Percentiles rank a stretch among this genome's conserved stretches.
phyloP scores from a whole-genome alignment of 2,888 invertebrate species.

The Macrosiphum euphorbiae region DNA sequence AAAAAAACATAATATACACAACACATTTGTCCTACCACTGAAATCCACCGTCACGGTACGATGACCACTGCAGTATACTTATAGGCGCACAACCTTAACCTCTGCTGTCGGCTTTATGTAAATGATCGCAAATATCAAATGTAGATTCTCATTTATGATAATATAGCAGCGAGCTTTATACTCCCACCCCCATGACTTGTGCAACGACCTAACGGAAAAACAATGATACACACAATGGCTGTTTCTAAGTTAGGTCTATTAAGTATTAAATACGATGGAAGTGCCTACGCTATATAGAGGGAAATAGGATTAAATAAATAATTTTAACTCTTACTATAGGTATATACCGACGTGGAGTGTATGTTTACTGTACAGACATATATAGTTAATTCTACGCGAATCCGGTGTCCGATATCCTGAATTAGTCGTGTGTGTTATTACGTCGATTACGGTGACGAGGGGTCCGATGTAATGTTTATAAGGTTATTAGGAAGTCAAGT shows the following conservation, averaged over 20 bases:
- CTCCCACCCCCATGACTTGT: background rate
- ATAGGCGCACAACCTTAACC: constrained; percentile 36
- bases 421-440: background rate
- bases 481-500: background rate
- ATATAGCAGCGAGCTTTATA: background rate
- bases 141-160: background rate
- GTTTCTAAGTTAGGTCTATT: background rate
- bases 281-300: background rate
- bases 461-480: background rate
- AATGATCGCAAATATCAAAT: background rate
- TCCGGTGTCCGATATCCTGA: background rate
- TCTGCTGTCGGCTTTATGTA: background rate
- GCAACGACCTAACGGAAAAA: background rate
- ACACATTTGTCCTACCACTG: constrained; percentile 30
- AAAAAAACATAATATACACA: background rate
- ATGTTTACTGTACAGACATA: background rate
- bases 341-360: background rate
- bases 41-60: constrained; percentile 18
- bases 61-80: constrained; percentile 8
- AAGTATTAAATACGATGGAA: constrained; percentile 2
- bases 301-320: constrained; percentile 1
- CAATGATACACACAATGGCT: background rate
- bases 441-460: background rate
- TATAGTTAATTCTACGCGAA: background rate
- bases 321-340: background rate